These are phyloP conservation scores for Tupaia chinensis DNA, from an alignment of 2,113 vertebrate species.

Conservation along the genomic window DNA sequence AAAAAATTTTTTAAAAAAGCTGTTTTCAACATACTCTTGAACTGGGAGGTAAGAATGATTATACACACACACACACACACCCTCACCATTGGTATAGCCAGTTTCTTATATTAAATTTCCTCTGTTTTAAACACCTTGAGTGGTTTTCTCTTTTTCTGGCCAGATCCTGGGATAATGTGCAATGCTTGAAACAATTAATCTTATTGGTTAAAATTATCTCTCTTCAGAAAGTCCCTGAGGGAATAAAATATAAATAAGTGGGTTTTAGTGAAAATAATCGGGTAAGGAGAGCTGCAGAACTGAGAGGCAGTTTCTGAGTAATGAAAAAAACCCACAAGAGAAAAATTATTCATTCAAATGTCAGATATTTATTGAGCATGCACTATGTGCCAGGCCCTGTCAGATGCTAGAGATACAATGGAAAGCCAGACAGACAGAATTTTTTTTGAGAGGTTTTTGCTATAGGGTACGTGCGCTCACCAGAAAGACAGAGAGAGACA, in stretches of 20 bases:
- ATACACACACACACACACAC: neutral
- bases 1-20: neutral
- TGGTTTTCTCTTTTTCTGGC: neutral
- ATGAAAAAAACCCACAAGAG: neutral
- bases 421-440: neutral
- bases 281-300: constrained; percentile 4
- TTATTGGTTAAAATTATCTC: constrained; percentile 46
- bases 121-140: constrained; percentile 23
- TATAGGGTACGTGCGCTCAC: too few relatives aligned
- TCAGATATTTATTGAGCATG: constrained; percentile 49
- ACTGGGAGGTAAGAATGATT: neutral
- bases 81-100: neutral
- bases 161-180: constrained; percentile 39
- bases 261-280: constrained; percentile 49
- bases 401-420: constrained; percentile 1
- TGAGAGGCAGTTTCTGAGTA: neutral
- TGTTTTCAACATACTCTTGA: constrained; percentile 33
- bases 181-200: constrained; percentile 22
- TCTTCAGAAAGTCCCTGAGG: constrained; percentile 38
- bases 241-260: constrained; percentile 55
- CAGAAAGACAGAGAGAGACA: too few relatives aligned
- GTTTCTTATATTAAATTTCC: neutral
- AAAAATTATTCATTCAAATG: constrained; percentile 54
- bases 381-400: neutral
- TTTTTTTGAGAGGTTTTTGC: neutral